Evolutionary conservation across 2,888 invertebrate species (phyloP), one percentile per base, ranked within the genome.

Genomic region (Synergus gifuensis): DNA sequence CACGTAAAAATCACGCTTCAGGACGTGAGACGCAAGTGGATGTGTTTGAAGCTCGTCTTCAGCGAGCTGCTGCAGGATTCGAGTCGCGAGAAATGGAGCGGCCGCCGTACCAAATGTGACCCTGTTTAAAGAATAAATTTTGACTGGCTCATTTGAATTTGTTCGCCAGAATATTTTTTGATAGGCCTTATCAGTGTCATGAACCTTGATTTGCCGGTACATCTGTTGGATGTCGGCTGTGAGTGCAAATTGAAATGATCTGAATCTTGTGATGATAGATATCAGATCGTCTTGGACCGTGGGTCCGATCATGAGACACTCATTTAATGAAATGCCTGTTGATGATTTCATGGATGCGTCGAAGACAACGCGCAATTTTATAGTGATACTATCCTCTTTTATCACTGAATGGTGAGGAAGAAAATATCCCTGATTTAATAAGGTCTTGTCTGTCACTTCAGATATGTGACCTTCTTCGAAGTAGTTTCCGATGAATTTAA

Each of bases 1-100:
- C 2, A 90, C 85, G 64, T 90, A 90, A 8, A 87, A 81, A 62
- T 87, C 85, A 2, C 76, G 49, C 12, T 22, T 64, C 9, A 86
- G 9, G 4, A 76, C 64, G 28, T 46, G 14, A 0, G 84, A 77
- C 5, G 86, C 85, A 0, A 62, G 8, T 5, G 87, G 85, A 73
- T 78, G 85, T 0, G 49, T 62, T 4, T 58, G 14, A 18, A 40
- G 36, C 40, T 83, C 83, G 46, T 84, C 83, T 0, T 69, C 18
- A 5, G 85, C 84, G 11, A 87, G 67, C 69, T 86, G 83, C 16
- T 83, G 78, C 12, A 87, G 64, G 16, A 81, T 79, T 44, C 84
- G 28, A 1, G 82, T 81, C 8, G 87, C 84, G 12, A 85, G 62
- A 69, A 77, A 87, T 3, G 87, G 85, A 11, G 85, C 86, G 5